Evolutionary conservation across 2,888 invertebrate species (phyloP).

Genomic region (Amphipyra berbera): DNA sequence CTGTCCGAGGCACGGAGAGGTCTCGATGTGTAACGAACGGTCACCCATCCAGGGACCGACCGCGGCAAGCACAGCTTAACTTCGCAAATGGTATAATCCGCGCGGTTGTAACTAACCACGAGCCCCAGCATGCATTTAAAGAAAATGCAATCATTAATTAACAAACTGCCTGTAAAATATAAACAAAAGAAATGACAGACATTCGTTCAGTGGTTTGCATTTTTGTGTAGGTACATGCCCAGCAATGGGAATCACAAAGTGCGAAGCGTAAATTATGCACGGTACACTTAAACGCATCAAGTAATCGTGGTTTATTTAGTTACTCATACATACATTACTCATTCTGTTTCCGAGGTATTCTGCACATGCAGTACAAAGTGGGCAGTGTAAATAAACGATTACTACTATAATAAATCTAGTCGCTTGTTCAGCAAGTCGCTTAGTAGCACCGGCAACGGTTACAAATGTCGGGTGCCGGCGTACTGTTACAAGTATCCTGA

Average conservation of each 20-base stretch:
- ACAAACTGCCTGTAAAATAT: too few relatives aligned
- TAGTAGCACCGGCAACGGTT: constrained; percentile 45
- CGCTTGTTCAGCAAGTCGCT: constrained; percentile 45
- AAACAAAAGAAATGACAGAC: constrained; percentile 16
- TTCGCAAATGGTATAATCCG: too few relatives aligned
- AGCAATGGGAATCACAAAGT: constrained; percentile 6
- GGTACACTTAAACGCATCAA: constrained; percentile 14
- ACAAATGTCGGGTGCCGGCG: constrained; percentile 57
- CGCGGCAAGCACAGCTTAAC: too few relatives aligned
- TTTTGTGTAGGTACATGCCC: not conserved
- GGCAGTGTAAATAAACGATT: constrained; percentile 42
- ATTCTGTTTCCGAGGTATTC: constrained; percentile 16
- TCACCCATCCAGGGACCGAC: too few relatives aligned
- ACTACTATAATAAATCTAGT: constrained; percentile 42
- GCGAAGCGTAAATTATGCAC: constrained; percentile 1
- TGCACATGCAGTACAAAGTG: constrained; percentile 25
- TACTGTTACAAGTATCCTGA: constrained; percentile 13
- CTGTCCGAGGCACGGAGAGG: too few relatives aligned
- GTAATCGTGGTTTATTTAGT: constrained; percentile 16
- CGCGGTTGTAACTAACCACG: too few relatives aligned
- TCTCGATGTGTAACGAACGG: too few relatives aligned
- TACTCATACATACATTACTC: constrained; percentile 38
- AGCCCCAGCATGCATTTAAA: too few relatives aligned
- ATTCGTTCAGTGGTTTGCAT: constrained; percentile 7
- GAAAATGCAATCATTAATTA: too few relatives aligned